A percentile compares a stretch with the other conserved stretches of the same genome.
phyloP scores from a whole-genome alignment of 2,797 vertebrate species.

The Coranthus polyacanthus region DNA sequence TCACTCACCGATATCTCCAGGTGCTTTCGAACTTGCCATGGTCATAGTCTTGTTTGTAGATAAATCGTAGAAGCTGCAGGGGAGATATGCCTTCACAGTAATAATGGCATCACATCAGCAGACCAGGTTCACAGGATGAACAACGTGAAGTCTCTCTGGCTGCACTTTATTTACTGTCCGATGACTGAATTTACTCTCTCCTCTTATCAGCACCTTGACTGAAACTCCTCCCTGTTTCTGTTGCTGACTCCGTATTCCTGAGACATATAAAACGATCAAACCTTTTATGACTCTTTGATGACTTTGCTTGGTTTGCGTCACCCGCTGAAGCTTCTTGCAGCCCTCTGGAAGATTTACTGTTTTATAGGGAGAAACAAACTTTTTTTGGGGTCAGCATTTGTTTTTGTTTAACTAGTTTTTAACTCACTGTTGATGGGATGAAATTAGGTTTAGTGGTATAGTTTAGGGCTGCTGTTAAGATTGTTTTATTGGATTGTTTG shows the following conservation, averaged over 20 bases:
- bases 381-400: not conserved
- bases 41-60: not conserved
- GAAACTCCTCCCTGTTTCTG: conserved; percentile 39
- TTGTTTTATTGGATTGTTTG: not conserved
- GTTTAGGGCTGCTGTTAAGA: not conserved
- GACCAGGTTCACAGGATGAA: not conserved
- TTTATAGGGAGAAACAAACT: not conserved
- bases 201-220: conserved; percentile 28
- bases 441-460: not conserved
- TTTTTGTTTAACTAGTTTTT: conserved; percentile 11
- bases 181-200: not conserved
- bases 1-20: conserved; percentile 14
- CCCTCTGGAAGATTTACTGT: not conserved
- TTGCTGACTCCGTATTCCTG: not conserved
- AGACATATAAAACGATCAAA: conserved; percentile 21
- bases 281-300: conserved; percentile 16
- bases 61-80: not conserved
- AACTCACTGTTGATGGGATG: not conserved
- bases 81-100: not conserved
- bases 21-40: conserved; percentile 29
- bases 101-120: not conserved
- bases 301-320: not conserved
- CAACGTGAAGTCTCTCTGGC: not conserved
- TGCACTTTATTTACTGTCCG: not conserved
- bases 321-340: too few species aligned